Conservation (phyloP, 2,888 invertebrate genomes). For the Cryptocephalus primarius region DNA sequence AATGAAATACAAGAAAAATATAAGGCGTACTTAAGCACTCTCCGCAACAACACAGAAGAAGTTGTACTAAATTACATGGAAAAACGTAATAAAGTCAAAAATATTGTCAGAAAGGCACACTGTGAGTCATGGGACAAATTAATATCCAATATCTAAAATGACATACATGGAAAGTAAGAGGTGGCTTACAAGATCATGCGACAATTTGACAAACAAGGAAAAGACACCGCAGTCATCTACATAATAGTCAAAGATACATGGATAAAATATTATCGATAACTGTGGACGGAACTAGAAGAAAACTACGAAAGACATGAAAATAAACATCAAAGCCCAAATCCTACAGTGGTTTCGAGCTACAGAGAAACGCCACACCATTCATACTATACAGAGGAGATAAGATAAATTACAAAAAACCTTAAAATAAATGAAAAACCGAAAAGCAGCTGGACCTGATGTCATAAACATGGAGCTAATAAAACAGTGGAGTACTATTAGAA, state of each 20-base stretch:
- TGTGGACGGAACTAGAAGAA: not conserved
- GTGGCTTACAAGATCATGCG: not conserved
- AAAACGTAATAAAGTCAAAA: not conserved
- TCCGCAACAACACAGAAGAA: not conserved
- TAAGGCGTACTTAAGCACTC: not conserved
- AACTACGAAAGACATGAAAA: not conserved
- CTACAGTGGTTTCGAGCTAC: no score
- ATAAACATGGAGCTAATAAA: no score
- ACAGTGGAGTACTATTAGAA: no score
- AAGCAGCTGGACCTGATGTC: no score
- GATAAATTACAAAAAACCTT: no score
- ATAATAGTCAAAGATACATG: conserved; percentile 1
- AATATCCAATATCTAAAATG: conserved; percentile 1
- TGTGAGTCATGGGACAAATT: not conserved
- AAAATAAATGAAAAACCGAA: no score
- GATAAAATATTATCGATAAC: not conserved
- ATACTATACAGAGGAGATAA: no score
- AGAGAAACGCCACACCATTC: no score
- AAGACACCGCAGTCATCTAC: not conserved
- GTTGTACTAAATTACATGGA: not conserved
- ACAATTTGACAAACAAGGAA: not conserved
- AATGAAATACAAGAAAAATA: not conserved
- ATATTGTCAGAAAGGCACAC: no score
- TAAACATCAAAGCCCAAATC: not conserved
- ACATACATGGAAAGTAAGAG: not conserved